Conservation (phyloP, 1,140 invertebrate species). For the Mylabris phalerata region DNA sequence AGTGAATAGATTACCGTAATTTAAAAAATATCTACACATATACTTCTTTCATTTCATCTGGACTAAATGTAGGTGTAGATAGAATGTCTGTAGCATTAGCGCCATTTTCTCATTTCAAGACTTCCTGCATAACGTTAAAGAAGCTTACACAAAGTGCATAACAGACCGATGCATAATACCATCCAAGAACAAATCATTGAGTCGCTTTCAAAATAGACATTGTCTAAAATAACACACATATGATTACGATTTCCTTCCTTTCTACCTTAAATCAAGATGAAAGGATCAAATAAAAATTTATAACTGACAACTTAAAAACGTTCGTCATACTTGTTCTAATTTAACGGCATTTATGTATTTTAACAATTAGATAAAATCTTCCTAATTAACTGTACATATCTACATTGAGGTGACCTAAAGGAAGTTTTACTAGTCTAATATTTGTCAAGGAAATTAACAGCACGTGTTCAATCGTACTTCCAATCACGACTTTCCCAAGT, state of each 20-base stretch:
- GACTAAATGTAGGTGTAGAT: too few relatives aligned
- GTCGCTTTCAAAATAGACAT: constrained; percentile 4
- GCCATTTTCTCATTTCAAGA: constrained; percentile 1
- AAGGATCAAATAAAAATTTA: too few relatives aligned
- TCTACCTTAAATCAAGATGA: background rate
- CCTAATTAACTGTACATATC: constrained; percentile 14
- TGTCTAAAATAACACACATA: constrained; percentile 7
- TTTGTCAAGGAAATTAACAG: constrained; percentile 16
- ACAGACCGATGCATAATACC: constrained; percentile 8
- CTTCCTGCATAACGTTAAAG: constrained; percentile 6
- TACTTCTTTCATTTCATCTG: too few relatives aligned
- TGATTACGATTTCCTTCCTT: constrained; percentile 1
- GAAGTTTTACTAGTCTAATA: constrained; percentile 6
- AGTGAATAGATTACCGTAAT: too few relatives aligned
- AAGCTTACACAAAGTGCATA: constrained; percentile 12
- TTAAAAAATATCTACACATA: too few relatives aligned
- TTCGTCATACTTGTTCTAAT: too few relatives aligned
- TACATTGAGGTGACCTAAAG: constrained; percentile 2
- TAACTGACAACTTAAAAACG: background rate
- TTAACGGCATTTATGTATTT: constrained; percentile 8
- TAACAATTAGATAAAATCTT: constrained; percentile 16
- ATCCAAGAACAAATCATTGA: constrained; percentile 10
- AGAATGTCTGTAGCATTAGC: constrained; percentile 3
- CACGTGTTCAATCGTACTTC: constrained; percentile 15
- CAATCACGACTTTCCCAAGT: constrained; percentile 17